Conservation (phyloP, 1,140 invertebrate species). For the Galleria mellonella region DNA sequence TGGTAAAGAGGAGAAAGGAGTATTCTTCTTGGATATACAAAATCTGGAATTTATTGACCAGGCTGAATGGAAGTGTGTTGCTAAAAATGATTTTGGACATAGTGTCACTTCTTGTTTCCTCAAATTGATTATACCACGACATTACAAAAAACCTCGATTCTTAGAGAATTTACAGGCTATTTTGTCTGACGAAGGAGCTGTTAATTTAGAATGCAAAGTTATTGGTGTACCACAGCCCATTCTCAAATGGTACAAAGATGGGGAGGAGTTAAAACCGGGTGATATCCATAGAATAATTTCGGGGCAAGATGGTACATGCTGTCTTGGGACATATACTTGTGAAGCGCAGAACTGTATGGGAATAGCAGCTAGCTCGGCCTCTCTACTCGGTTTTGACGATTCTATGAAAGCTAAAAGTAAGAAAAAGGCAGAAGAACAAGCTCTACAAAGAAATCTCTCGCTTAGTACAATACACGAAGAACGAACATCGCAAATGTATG, state of each 20-base stretch:
- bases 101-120: slow-evolving; percentile 90
- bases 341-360: slow-evolving; percentile 96
- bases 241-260: slow-evolving; percentile 94
- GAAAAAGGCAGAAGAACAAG: slow-evolving; percentile 71
- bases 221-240: slow-evolving; percentile 91
- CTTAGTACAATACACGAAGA: slow-evolving; percentile 94
- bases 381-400: slow-evolving; percentile 91
- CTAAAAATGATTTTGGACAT: slow-evolving; percentile 90
- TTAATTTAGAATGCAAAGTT: slow-evolving; percentile 95
- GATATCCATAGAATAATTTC: slow-evolving; percentile 94
- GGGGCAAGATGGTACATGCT: slow-evolving; percentile 91
- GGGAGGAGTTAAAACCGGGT: slow-evolving; percentile 89
- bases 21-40: slow-evolving; percentile 82
- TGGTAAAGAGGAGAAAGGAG: slow-evolving; percentile 80
- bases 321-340: slow-evolving; percentile 94
- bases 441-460: slow-evolving; percentile 83
- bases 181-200: slow-evolving; percentile 89
- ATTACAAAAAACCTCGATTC: slow-evolving; percentile 92
- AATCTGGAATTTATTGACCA: slow-evolving; percentile 87
- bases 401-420: slow-evolving; percentile 73
- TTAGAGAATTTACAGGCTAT: slow-evolving; percentile 88
- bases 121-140: slow-evolving; percentile 88
- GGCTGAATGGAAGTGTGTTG: slow-evolving; percentile 93
- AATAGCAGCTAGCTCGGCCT: slow-evolving; percentile 89
- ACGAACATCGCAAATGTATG: slow-evolving; percentile 89